These are phyloP conservation scores for Gopherus flavomarginatus DNA, from an alignment of 2,113 vertebrate species.

Conservation along the genomic window DNA sequence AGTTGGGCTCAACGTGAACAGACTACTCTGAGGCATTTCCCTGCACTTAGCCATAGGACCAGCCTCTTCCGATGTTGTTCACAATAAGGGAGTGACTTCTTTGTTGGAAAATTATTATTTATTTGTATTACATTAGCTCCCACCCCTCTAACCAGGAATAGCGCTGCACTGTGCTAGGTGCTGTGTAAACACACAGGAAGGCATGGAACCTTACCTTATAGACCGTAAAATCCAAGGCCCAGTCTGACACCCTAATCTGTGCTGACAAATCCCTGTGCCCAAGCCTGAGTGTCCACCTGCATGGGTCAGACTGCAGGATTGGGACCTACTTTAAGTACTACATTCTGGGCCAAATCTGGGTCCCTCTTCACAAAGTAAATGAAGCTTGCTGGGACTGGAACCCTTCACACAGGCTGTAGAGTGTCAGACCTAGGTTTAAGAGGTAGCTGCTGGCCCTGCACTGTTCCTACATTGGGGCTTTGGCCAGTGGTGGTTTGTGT, in stretches of 20 bases:
- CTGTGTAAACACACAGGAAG: rapidly evolving
- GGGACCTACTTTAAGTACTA: slow-evolving; percentile 10
- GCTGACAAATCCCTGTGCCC: neutral
- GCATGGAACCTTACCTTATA: rapidly evolving
- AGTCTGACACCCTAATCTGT: neutral
- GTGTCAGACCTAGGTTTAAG: slow-evolving; percentile 60
- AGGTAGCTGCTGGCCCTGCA: neutral
- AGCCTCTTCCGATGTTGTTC: neutral
- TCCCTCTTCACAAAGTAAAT: slow-evolving; percentile 63
- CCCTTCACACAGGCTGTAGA: slow-evolving; percentile 20
- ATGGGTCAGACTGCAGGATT: neutral
- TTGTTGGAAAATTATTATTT: slow-evolving; percentile 4
- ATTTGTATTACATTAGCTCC: neutral
- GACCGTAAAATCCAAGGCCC: rapidly evolving
- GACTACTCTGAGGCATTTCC: slow-evolving; percentile 45
- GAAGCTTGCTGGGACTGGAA: slow-evolving; percentile 34
- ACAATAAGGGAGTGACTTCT: neutral
- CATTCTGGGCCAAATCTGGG: neutral
- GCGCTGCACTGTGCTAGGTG: rapidly evolving
- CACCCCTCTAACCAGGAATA: neutral
- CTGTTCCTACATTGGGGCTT: neutral
- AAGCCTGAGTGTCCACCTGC: neutral
- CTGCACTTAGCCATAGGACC: slow-evolving; percentile 17
- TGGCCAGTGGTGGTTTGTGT: neutral
- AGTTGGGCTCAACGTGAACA: neutral